Evolutionary conservation across 2,113 vertebrate genomes (phyloP).

Genomic region (Megaceryle torquata): DNA sequence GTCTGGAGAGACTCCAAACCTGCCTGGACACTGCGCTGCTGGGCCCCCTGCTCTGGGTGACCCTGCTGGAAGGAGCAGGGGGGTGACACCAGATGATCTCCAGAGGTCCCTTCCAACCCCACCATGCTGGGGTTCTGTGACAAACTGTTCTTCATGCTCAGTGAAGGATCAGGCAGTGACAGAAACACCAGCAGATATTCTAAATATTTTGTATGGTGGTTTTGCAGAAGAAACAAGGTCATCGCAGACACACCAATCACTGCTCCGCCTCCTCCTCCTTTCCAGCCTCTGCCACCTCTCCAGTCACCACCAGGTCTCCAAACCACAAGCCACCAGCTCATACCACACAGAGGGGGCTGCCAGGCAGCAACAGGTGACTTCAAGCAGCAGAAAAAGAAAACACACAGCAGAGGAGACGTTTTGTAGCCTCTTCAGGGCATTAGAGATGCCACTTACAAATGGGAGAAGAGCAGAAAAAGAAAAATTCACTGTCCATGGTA

Average conservation of each 20-base stretch:
- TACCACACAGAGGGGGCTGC: rapidly evolving
- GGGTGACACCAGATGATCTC: no score
- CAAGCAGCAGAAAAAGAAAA: not conserved
- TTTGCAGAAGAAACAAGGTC: not conserved
- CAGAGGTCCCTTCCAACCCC: no score
- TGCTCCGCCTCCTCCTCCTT: not conserved
- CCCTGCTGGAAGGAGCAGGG: no score
- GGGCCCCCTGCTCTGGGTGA: no score
- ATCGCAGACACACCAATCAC: rapidly evolving
- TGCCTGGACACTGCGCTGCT: no score
- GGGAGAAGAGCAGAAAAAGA: not conserved
- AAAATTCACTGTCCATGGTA: not conserved
- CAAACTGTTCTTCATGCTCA: not conserved
- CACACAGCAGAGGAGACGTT: rapidly evolving
- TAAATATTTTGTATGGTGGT: rapidly evolving
- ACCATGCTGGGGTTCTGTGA: no score
- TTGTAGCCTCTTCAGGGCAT: not conserved
- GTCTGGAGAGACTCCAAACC: no score
- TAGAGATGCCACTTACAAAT: not conserved
- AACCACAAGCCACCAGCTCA: not conserved
- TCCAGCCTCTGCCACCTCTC: not conserved
- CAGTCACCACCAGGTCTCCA: not conserved
- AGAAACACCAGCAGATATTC: not conserved
- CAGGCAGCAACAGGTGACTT: not conserved
- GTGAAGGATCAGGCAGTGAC: not conserved